phyloP scores from a whole-genome alignment of 2,888 invertebrate species.

The Drosophila flavopinicola region DNA sequence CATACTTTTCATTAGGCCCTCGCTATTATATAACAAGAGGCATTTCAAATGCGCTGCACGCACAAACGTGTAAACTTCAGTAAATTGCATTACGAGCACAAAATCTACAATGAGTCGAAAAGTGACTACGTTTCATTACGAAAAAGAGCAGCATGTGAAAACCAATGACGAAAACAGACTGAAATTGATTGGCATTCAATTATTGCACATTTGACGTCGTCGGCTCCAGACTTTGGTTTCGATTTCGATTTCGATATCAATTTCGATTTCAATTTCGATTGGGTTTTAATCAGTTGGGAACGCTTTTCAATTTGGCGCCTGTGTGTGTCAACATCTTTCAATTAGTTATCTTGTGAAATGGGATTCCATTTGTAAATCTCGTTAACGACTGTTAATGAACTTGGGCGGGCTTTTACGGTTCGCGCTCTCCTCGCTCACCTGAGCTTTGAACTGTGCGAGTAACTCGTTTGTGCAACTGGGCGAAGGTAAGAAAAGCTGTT shows the following conservation, averaged over 20 bases:
- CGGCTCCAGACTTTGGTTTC: no score
- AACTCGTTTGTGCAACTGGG: constrained; percentile 44
- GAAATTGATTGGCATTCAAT: constrained; percentile 62
- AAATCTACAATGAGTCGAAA: constrained; percentile 29
- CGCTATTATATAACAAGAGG: constrained; percentile 42
- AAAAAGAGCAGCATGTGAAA: constrained; percentile 17
- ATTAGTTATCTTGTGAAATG: constrained; percentile 29
- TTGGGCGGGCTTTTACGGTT: constrained; percentile 16
- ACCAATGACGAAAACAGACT: constrained; percentile 23
- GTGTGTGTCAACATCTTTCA: constrained; percentile 17
- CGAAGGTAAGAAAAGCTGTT: constrained; percentile 9
- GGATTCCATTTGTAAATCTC: constrained; percentile 23
- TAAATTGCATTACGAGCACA: constrained; percentile 44
- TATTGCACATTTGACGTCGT: constrained; percentile 34
- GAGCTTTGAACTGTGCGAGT: constrained; percentile 60
- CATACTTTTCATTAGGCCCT: constrained; percentile 2
- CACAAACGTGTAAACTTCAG: constrained; percentile 50
- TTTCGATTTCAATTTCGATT: constrained; percentile 15
- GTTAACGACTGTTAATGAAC: constrained; percentile 42
- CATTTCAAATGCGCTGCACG: constrained; percentile 48
- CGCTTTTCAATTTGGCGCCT: constrained; percentile 24
- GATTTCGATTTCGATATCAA: constrained; percentile 5
- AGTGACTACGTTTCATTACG: constrained; percentile 16
- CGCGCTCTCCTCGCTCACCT: constrained; percentile 39
- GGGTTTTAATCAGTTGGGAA: constrained; percentile 33